phyloP scores from a whole-genome alignment of 2,888 invertebrate genomes.

The Clusia tigrina region DNA sequence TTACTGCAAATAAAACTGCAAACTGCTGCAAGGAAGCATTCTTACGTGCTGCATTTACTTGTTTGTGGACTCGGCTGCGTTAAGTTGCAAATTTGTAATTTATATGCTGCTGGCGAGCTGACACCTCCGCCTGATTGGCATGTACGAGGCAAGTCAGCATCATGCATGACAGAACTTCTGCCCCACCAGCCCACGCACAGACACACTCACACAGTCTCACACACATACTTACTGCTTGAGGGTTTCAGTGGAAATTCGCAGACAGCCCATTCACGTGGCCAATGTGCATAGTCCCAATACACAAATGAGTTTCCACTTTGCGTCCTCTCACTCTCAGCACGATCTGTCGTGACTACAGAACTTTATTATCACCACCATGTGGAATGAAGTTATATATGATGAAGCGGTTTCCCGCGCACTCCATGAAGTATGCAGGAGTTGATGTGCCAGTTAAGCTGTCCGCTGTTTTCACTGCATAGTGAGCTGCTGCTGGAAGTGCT shows the following conservation, averaged over 20 bases:
- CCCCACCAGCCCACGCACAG: not conserved
- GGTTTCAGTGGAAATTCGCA: not conserved
- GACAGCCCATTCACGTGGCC: not conserved
- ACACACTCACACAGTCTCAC: not conserved
- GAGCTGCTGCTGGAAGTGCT: no score
- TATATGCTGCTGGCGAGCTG: not conserved
- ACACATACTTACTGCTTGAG: not conserved
- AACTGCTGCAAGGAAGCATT: not conserved
- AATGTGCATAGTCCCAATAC: constrained; percentile 40
- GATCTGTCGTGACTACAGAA: no score
- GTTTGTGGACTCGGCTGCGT: not conserved
- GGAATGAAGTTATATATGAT: no score
- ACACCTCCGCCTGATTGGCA: not conserved
- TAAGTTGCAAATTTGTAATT: not conserved
- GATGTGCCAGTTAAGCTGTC: no score
- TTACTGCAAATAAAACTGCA: constrained; percentile 53
- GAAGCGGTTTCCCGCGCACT: no score
- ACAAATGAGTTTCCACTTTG: constrained; percentile 46
- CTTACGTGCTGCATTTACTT: not conserved
- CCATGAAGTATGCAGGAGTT: no score
- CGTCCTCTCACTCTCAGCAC: no score
- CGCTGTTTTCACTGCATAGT: no score
- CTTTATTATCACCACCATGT: no score
- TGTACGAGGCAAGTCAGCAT: not conserved
- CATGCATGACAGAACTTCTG: constrained; percentile 1